Base-by-base conservation (phyloP, 2,113 vertebrate species). In the Phocoena sinus region DNA sequence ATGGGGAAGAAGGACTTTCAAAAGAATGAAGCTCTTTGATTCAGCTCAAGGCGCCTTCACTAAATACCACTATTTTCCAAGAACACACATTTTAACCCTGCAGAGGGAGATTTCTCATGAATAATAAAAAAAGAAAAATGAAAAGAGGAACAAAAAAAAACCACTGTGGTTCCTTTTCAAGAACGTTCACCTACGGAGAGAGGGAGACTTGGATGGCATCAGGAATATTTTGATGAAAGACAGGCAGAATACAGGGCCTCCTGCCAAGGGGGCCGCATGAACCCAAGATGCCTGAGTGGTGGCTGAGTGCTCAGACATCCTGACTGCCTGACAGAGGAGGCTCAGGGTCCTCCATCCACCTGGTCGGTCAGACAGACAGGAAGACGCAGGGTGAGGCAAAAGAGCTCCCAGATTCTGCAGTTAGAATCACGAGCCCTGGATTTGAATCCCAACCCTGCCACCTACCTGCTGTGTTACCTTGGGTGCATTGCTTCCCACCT, bases 11-110 rank as follows among this genome's bases (percentile, higher is more conserved):
- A 82, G 89, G 60, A 82, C 89, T 92, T 92, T 81, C 53, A 90
- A 74, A 96, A 95, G 95, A 98, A 97, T 87, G 95, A 74, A 44
- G 53, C 95, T 44, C 96, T 97, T 97, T 97, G 58, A 96, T 97
- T 98, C 50, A 31, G 93, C 63, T n/a, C 17, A 33, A 91, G 50
- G 53, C 44, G 86, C 91, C 97, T 97, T 97, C 95, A 95, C 97
- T 58, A 96, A 95, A 94, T 41, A 85, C 89, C 88, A 86, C 62
- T 3, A 21, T 95, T 97, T 95, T 96, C 92, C 5, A 2, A 63
- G 2, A n/a, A 85, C 89, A 90, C 95, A 95, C 86, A 92, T 36
- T 95, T 97, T 95, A 95, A 96, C 95, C 92, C 96, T 81, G 47
- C 38, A 93, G 77, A 96, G 76, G 85, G 58, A 74, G 67, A 20